Base-by-base conservation (phyloP, 2,888 invertebrate genomes). In the Spilarctia lutea region DNA sequence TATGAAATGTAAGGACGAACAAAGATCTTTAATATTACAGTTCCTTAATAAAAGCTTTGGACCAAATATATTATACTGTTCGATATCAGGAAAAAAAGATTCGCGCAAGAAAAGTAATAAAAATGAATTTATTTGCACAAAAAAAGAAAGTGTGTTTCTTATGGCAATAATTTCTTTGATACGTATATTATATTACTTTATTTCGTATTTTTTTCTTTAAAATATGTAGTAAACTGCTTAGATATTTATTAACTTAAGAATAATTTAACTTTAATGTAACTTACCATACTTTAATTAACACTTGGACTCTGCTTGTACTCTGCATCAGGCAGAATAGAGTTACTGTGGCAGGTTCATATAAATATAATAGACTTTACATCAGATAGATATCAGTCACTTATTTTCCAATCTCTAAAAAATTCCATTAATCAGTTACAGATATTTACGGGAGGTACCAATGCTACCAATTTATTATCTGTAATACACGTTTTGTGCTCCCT, bases 391-490 rank as follows among this genome's bases (percentile, higher is more conserved):
- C 35, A 35, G 6, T 18, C 16, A 65, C 8, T 48, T 48, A 24
- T 24, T 20, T 52, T 65, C 35, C 24, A 35, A 65, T 65, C 10
- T 2, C 8, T n/a, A 30, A 24, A 39, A 68, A 42, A 18, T 16
- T 6, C 30, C 35, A 18, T 52, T 52, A 67, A 68, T 73, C 65
- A 65, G 20, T 68, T 72, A 68, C 24, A 52, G 24, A 7, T 20
- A 20, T 52, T 52, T 74, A n/a, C 52, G n/a, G n/a, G n/a, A n/a
- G n/a, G n/a, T 60, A 71, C 73, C 71, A 73, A 65, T 71, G 56
- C 68, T 52, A 27, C 18, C 66, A 70, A 73, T 81, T 65, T 74
- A 39, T 77, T 71, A 71, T 73, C 73, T 71, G 71, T 27, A 65
- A 75, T 73, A 74, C 48, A 68, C 35, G 52, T 75, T 72, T 66